phyloP scores from a whole-genome alignment of 2,113 vertebrate species.

The Mesoclemmys tuberculata region DNA sequence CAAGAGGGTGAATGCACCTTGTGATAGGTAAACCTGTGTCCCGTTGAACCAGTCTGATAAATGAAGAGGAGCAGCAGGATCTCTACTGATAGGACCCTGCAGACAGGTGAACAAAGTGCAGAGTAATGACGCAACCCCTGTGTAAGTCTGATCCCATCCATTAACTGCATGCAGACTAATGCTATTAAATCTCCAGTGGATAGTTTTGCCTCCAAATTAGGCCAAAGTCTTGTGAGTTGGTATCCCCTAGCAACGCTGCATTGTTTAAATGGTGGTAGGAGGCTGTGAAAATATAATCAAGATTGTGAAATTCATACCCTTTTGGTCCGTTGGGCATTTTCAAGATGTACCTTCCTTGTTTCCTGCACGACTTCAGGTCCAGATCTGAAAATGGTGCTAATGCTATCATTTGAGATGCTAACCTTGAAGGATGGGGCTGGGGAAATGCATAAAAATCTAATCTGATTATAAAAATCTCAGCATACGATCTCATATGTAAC shows the following conservation, averaged over 20 bases:
- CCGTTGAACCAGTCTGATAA: background rate
- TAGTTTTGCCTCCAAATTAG: background rate
- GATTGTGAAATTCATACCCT: background rate
- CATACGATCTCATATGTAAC: background rate
- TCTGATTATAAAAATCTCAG: background rate
- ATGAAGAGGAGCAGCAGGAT: background rate
- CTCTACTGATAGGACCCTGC: background rate
- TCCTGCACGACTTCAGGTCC: background rate
- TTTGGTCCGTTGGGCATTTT: background rate
- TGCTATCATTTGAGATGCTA: background rate
- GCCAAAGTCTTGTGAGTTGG: background rate
- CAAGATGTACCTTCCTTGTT: background rate
- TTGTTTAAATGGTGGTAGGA: background rate
- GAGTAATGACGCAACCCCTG: background rate
- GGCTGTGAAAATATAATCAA: background rate
- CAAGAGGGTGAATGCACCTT: rapidly evolving
- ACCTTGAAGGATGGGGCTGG: background rate
- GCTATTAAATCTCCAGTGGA: background rate
- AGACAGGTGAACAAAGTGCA: background rate
- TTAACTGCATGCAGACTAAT: background rate
- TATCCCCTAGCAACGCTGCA: background rate
- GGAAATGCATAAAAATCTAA: background rate
- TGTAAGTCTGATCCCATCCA: background rate
- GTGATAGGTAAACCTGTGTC: background rate
- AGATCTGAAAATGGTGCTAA: background rate